Base-by-base conservation (phyloP, 92 coral and sea anemone genomes). In the Heliopora coerulea region DNA sequence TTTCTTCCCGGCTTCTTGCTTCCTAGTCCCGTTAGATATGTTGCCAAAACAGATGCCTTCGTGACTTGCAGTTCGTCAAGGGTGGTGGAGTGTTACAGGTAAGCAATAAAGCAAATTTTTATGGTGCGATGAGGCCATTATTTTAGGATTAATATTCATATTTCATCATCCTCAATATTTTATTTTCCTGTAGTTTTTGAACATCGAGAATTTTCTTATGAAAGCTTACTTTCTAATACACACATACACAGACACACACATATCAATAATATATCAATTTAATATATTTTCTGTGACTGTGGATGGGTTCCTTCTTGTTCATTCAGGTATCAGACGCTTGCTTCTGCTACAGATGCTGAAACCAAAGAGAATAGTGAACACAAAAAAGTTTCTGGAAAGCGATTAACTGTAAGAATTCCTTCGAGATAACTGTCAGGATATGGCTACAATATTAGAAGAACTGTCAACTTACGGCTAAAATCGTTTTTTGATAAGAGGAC, bases 301-400 rank as follows among this genome's bases (percentile, higher is more conserved):
- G 42, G 42, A n/a, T n/a, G n/a, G n/a, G n/a, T 15, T 46, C 14
- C 15, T 46, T 46, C 52, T 52, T 70, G 10, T 68, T 49, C 28
- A 21, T 65, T 52, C 82, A 95, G 99, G 68, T 95, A 95, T 48
- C 99, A 95, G 65, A 95, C 99, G 3, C 89, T 95, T 12, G 99
- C 99, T 59, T 91, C 91, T 13, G 99, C 99, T 14, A 95, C 95
- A 78, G 97, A 95, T 75, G 99, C 99, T 29, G 91, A 88, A 60
- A 88, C 72, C 26, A 95, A 95, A 80, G 97, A 90, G 72, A 92
- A 95, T 62, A 81, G 80, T 56, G 95, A 90, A 12, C 82, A 78
- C 73, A 95, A 88, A 73, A 95, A 95, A 48, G 59, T 88, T 6
- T 85, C 99, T 49, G 99, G 99, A 64, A 95, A 95, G 79, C 86